phyloP scores from a whole-genome alignment of 2,888 invertebrate genomes.

The Miltochrista miniata region DNA sequence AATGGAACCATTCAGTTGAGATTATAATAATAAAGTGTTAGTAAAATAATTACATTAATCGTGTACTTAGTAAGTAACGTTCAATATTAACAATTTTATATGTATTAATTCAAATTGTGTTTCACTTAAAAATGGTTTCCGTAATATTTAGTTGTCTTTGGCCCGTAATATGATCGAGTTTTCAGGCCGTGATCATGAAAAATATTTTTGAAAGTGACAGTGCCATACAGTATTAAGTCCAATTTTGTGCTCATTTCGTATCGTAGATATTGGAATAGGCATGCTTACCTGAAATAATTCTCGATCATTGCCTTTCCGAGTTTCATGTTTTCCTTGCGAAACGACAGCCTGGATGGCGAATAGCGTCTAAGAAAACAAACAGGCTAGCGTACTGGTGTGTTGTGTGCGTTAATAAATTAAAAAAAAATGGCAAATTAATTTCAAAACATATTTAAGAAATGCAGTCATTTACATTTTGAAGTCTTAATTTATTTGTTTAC shows the following conservation, averaged over 20 bases:
- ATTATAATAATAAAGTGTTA: no score
- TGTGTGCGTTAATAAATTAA: constrained; percentile 39
- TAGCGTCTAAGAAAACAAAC: constrained; percentile 89
- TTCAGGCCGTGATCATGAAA: no score
- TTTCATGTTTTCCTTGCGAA: constrained; percentile 92
- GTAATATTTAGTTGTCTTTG: no score
- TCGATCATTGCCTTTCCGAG: constrained; percentile 90
- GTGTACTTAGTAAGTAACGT: no score
- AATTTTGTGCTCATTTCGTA: background rate
- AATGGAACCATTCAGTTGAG: no score
- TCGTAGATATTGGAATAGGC: constrained; percentile 9
- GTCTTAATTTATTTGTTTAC: background rate
- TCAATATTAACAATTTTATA: no score
- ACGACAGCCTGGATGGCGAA: constrained; percentile 92
- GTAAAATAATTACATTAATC: no score
- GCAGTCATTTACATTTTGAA: constrained; percentile 19
- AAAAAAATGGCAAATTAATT: constrained; percentile 34
- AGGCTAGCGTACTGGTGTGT: constrained; percentile 65
- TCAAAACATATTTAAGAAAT: constrained; percentile 13
- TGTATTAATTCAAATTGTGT: no score
- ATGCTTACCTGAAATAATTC: constrained; percentile 90
- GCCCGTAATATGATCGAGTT: no score
- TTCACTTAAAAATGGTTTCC: no score
- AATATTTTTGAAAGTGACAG: no score
- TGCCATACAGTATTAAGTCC: background rate